Base-by-base conservation (phyloP, 2,888 invertebrate species). In the Diploptera punctata region DNA sequence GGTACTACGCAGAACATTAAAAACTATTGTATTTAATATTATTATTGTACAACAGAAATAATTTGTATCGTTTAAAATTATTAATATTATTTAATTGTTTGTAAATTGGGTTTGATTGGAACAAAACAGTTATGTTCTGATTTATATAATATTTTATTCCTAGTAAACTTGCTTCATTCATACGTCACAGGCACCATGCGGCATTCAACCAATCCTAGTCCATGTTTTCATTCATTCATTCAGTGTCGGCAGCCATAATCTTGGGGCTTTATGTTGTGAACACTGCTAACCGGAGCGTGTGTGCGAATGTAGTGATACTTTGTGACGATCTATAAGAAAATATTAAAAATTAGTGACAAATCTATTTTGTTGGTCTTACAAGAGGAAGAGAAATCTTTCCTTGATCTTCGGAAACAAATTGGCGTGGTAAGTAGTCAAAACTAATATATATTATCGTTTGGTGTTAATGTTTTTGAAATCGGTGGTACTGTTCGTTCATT, bases 181-280 rank as follows among this genome's bases (percentile, higher is more conserved):
- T 70, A 73, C 74, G 74, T 75, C 74, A 75, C 74, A 68, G 49
- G 49, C 44, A 38, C 69, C 73, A 69, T 67, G 71, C 67, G 57
- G 5, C 16, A 19, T 38, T 21, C 33, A 29, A 60, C 76, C 76
- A 76, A 76, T 76, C 74, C 49, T 49, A 61, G 24, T 18, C 26
- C 47, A 43, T 70, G 69, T 75, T 75, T 73, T 70, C 73, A 72
- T 72, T 72, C 76, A 75, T 75, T 74, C 74, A 76, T 76, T 71
- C 70, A 74, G 68, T 71, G 29, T 52, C 72, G 75, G 72, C 74
- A 73, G 74, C 74, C 73, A 75, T 74, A 75, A 76, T 75, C 76
- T 75, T 68, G 68, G 29, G 60, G 74, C 68, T 73, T 62, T 70
- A 67, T 68, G 74, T 74, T 71, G 72, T 71, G 72, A 65, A 62